These are phyloP conservation scores for Allacma fusca DNA, from an alignment of 2,888 invertebrate species.

Conservation along the genomic window DNA sequence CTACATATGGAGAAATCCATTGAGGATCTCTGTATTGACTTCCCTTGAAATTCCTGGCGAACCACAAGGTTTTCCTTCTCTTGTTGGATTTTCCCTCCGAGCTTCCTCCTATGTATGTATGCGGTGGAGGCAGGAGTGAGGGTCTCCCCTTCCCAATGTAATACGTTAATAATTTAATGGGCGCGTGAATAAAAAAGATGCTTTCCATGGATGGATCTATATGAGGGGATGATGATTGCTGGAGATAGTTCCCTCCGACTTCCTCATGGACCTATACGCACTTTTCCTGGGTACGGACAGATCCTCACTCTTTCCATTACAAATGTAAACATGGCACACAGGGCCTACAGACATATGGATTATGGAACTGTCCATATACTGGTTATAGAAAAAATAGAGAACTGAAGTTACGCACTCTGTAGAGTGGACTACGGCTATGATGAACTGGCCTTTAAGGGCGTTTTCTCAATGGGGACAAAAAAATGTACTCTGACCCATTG, in stretches of 20 bases:
- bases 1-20: no score
- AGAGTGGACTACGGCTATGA: no score
- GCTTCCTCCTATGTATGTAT: background rate
- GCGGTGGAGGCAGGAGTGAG: background rate
- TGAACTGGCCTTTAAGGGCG: no score
- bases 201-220: background rate
- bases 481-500: no score
- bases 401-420: no score
- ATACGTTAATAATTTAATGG: constrained; percentile 26
- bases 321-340: no score
- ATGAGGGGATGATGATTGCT: constrained; percentile 10
- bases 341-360: no score
- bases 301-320: no score
- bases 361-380: no score
- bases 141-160: constrained; percentile 10
- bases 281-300: no score
- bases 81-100: background rate
- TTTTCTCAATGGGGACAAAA: no score
- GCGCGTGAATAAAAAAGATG: constrained; percentile 14
- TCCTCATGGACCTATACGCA: background rate
- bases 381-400: no score
- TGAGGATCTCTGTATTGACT: background rate
- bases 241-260: background rate
- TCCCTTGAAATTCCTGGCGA: background rate
- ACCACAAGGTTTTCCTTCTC: constrained; percentile 1